Conservation (phyloP, 92 coral and sea anemone species). For the Pocillopora meandrina region DNA sequence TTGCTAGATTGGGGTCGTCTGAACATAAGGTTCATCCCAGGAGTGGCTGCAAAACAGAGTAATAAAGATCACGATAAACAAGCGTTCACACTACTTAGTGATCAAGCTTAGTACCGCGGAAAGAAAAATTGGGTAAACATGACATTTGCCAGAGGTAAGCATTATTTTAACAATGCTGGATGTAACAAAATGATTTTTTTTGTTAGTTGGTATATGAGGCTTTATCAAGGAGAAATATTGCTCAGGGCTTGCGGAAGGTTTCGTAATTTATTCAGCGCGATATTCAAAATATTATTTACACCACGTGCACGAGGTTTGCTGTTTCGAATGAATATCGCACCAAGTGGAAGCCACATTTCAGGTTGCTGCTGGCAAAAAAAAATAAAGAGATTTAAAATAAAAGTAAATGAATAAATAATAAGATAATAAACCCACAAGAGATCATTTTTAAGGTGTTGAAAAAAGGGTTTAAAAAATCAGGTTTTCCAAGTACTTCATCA, state of each 20-base stretch:
- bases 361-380: too few relatives aligned
- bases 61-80: neutral
- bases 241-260: neutral
- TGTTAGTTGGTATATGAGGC: neutral
- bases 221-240: neutral
- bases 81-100: neutral
- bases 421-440: too few relatives aligned
- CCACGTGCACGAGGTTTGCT: neutral
- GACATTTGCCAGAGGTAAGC: neutral
- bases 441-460: too few relatives aligned
- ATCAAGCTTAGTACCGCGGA: too few relatives aligned
- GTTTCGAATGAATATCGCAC: neutral
- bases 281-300: neutral
- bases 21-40: neutral
- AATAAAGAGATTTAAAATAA: too few relatives aligned
- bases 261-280: constrained; percentile 2
- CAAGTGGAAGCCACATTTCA: too few relatives aligned
- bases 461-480: too few relatives aligned
- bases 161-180: neutral
- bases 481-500: too few relatives aligned
- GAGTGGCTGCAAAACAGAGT: neutral
- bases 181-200: neutral
- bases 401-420: too few relatives aligned
- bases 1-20: neutral
- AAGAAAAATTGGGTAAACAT: neutral